phyloP scores from a whole-genome alignment of 2,888 invertebrate genomes.

The Tinea pellionella region DNA sequence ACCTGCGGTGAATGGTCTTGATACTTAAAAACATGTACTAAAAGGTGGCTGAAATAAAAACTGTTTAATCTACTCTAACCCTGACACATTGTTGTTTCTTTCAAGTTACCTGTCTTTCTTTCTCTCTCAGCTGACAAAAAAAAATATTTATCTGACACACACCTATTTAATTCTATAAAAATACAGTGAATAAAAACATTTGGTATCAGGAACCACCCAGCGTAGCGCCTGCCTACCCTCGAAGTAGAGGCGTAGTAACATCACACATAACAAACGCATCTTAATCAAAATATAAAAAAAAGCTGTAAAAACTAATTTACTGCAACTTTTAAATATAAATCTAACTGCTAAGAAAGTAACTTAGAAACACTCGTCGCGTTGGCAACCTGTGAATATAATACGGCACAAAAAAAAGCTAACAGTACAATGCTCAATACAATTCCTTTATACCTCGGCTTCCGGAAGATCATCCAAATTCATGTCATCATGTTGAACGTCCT shows the following conservation, averaged over 20 bases:
- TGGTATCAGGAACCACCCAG: too few relatives aligned
- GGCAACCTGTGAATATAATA: neutral
- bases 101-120: neutral
- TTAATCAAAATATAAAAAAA: too few relatives aligned
- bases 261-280: too few relatives aligned
- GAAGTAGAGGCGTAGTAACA: too few relatives aligned
- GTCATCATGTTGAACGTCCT: slow-evolving; percentile 70
- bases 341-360: too few relatives aligned
- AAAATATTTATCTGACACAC: too few relatives aligned
- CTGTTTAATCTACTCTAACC: slow-evolving; percentile 49
- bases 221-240: too few relatives aligned
- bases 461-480: slow-evolving; percentile 43
- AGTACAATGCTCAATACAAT: neutral
- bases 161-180: too few relatives aligned
- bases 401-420: neutral
- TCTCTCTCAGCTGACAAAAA: neutral
- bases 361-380: too few relatives aligned
- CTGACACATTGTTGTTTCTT: neutral
- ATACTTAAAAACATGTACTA: slow-evolving; percentile 36
- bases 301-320: too few relatives aligned
- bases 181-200: too few relatives aligned
- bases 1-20: slow-evolving; percentile 59
- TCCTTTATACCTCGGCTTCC: slow-evolving; percentile 42
- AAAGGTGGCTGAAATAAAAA: slow-evolving; percentile 55
- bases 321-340: too few relatives aligned